Conservation (phyloP, 2,888 invertebrate species). For the Cephus rjabovi region DNA sequence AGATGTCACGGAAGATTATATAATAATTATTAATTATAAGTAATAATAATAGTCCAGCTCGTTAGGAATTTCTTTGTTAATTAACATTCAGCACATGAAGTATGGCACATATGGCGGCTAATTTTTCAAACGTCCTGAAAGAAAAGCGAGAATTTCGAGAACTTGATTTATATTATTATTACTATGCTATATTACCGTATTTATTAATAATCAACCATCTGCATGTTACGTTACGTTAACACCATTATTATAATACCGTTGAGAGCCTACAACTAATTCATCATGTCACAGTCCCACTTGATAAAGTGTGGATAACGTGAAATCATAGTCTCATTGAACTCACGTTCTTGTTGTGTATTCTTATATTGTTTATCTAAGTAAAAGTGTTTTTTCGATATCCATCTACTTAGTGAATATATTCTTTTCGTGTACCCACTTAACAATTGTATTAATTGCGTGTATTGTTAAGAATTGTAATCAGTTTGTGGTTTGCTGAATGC, state of each 20-base stretch:
- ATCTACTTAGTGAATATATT: background rate
- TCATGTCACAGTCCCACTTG: background rate
- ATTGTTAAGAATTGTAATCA: background rate
- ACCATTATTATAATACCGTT: background rate
- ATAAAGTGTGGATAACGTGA: background rate
- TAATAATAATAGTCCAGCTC: background rate
- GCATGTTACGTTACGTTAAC: background rate
- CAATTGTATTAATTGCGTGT: background rate
- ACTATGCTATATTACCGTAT: background rate
- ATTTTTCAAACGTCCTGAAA: background rate
- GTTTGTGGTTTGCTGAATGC: background rate
- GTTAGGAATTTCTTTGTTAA: background rate
- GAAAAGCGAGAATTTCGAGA: background rate
- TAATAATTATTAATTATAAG: background rate
- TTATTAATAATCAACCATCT: background rate
- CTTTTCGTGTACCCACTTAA: background rate
- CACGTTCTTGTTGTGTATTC: slow-evolving; percentile 22
- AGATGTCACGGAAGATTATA: background rate
- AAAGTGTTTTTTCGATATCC: slow-evolving; percentile 6
- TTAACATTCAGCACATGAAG: background rate
- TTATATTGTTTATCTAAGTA: slow-evolving; percentile 28
- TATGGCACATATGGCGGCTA: background rate
- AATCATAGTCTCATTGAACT: background rate
- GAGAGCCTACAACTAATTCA: background rate
- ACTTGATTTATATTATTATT: background rate